Conservation (phyloP, 2,113 vertebrate species). For the Anser cygnoides region DNA sequence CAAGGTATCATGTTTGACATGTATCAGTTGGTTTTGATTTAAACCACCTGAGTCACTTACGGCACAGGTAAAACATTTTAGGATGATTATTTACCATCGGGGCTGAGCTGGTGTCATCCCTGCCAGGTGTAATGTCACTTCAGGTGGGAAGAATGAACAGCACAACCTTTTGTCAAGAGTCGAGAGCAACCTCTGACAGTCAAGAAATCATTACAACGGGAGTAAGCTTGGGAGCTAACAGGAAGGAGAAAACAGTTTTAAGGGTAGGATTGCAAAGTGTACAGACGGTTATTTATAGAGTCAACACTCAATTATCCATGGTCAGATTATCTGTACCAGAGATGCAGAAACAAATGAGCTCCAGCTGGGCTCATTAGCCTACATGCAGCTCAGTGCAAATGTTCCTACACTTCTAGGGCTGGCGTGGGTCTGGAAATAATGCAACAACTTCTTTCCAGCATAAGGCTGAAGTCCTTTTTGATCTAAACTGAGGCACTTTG, state of each 20-base stretch:
- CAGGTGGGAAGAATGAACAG: neutral
- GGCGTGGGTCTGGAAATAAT: neutral
- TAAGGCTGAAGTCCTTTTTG: neutral
- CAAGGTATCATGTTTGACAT: neutral
- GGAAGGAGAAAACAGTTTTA: constrained; percentile 40
- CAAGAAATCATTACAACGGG: constrained; percentile 6
- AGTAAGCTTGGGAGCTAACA: constrained; percentile 6
- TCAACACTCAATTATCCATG: constrained; percentile 48
- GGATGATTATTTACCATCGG: neutral
- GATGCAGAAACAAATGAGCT: constrained; percentile 46
- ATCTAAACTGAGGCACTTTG: rapidly evolving
- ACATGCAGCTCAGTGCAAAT: neutral
- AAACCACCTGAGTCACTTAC: neutral
- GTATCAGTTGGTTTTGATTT: neutral
- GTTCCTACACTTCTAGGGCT: neutral
- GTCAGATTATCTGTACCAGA: constrained; percentile 61
- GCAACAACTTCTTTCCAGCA: neutral
- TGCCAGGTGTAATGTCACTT: neutral
- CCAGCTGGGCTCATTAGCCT: constrained; percentile 9
- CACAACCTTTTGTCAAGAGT: neutral
- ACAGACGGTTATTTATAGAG: constrained; percentile 53
- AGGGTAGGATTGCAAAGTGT: constrained; percentile 26
- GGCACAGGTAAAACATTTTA: neutral
- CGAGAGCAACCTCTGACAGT: neutral
- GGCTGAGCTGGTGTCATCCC: neutral